These are phyloP conservation scores for Microdon myrmicae DNA, from an alignment of 2,888 invertebrate genomes.

Conservation along the genomic window DNA sequence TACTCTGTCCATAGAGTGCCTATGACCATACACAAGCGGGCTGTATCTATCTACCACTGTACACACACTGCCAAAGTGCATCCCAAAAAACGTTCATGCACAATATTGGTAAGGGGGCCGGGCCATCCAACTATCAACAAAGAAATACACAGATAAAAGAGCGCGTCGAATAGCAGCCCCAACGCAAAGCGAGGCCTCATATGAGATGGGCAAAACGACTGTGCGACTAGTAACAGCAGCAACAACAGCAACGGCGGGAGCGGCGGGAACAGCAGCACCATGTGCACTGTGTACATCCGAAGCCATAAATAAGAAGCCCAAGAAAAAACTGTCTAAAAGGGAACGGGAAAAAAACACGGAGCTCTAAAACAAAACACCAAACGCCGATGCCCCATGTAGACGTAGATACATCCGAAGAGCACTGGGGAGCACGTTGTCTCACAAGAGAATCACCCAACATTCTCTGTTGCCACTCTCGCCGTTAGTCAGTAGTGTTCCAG, in stretches of 20 bases:
- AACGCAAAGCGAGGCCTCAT: conserved; percentile 30
- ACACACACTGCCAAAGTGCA: conserved; percentile 35
- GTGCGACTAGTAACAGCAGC: not conserved
- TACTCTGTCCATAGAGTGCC: conserved; percentile 21
- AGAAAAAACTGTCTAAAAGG: not conserved
- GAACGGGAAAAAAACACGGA: conserved; percentile 6
- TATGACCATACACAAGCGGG: conserved; percentile 37
- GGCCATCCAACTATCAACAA: conserved; percentile 51
- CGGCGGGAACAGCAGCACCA: conserved; percentile 30
- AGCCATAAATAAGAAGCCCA: conserved; percentile 29
- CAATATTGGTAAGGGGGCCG: conserved; percentile 51
- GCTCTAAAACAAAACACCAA: conserved; percentile 8
- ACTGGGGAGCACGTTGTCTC: conserved; percentile 9
- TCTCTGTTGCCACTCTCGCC: too few species aligned
- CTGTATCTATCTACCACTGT: conserved; percentile 34
- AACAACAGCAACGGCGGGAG: conserved; percentile 15
- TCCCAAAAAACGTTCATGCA: conserved; percentile 22
- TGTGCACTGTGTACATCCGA: conserved; percentile 39
- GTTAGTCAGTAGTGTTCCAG: conserved; percentile 2
- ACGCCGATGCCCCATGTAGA: conserved; percentile 29
- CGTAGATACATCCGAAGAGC: conserved; percentile 19
- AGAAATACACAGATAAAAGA: conserved; percentile 37
- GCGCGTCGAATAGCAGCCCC: conserved; percentile 21
- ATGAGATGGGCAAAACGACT: conserved; percentile 42
- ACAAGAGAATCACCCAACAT: conserved; percentile 10